Evolutionary conservation across 1,140 invertebrate species (phyloP).

Genomic region (Latrodectus geometricus): DNA sequence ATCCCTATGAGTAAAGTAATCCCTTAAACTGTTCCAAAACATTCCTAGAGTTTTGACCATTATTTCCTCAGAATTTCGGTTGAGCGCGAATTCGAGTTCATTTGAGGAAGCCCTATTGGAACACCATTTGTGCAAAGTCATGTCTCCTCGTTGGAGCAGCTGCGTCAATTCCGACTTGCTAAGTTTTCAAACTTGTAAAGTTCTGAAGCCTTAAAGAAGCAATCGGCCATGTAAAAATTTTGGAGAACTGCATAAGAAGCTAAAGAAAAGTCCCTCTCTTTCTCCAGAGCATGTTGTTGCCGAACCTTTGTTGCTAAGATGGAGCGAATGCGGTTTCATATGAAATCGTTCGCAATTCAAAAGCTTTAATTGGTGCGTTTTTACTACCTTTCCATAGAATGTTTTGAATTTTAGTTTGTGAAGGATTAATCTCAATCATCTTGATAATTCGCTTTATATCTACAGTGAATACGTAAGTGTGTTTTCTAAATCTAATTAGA

Average conservation of each 20-base stretch:
- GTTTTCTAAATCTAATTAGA: no score
- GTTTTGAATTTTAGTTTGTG: conserved; percentile 65
- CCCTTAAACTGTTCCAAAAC: no score
- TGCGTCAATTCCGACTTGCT: no score
- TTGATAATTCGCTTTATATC: conserved; percentile 9
- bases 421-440: background rate
- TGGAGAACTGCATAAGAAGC: conserved; percentile 48
- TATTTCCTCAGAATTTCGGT: no score
- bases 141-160: no score
- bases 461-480: background rate
- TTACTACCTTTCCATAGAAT: conserved; percentile 68
- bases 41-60: no score
- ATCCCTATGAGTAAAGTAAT: no score
- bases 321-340: conserved; percentile 67
- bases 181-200: no score
- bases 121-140: no score
- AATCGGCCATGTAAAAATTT: conserved; percentile 65
- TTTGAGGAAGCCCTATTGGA: no score
- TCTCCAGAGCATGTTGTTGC: conserved; percentile 64
- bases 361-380: conserved; percentile 65
- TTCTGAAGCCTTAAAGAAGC: conserved; percentile 63
- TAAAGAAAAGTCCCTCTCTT: conserved; percentile 62
- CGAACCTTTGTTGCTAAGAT: conserved; percentile 66
- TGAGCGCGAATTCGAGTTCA: no score
- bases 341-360: conserved; percentile 66